A percentile compares a stretch with the other conserved stretches of the same genome.
Conservation (phyloP, 2,797 vertebrate species). For the Tamandua tetradactyla region DNA sequence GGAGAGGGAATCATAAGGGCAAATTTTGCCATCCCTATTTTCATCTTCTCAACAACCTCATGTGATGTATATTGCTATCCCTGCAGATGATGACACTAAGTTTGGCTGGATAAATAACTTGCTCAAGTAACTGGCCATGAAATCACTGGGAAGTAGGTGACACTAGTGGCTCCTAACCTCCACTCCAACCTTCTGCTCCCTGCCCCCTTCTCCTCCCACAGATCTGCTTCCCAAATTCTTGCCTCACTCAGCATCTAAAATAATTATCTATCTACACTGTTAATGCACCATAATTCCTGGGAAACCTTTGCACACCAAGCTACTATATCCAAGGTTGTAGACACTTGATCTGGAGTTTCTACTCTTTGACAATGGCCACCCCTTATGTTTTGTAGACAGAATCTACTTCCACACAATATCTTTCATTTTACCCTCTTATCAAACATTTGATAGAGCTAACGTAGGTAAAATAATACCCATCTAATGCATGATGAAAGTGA, state of each 20-base stretch:
- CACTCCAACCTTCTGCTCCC: neutral
- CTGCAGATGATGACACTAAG: neutral
- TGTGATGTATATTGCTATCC: neutral
- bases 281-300: neutral
- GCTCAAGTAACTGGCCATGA: neutral
- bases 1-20: neutral
- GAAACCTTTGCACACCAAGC: neutral
- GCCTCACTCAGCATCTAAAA: neutral
- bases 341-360: neutral
- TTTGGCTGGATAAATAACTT: neutral
- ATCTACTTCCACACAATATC: neutral
- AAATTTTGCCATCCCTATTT: neutral
- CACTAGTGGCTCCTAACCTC: accelerated
- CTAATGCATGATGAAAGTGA: neutral
- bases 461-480: no score
- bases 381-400: neutral
- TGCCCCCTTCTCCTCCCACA: neutral
- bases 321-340: neutral
- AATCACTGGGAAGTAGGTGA: neutral
- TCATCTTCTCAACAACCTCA: neutral
- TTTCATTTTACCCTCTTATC: neutral
- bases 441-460: accelerated
- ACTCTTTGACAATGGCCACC: neutral
- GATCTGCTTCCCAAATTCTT: neutral
- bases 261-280: neutral